Conservation (phyloP, 2,113 vertebrate genomes). For the Oxyura jamaicensis region DNA sequence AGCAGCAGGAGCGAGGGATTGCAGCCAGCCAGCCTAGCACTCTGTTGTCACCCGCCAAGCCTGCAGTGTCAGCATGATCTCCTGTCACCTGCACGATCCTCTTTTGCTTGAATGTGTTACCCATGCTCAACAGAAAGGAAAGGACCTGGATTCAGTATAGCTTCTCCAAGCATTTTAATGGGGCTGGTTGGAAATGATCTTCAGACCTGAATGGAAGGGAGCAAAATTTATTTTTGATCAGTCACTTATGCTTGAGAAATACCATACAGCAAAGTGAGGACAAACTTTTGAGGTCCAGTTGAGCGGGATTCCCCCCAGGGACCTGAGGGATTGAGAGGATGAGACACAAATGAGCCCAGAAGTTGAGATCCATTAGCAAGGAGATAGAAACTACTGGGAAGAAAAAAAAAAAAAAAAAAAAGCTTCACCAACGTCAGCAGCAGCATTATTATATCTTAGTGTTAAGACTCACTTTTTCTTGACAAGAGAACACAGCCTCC, state of each 20-base stretch:
- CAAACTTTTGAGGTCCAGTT: not conserved
- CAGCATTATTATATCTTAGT: not conserved
- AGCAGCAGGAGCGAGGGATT: not conserved
- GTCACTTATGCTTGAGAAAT: not conserved
- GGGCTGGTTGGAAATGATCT: not conserved
- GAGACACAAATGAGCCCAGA: not conserved
- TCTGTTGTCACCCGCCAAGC: not conserved
- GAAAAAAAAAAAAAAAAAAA: not conserved
- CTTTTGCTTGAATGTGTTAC: not conserved
- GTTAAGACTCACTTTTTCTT: not conserved
- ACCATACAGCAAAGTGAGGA: not conserved
- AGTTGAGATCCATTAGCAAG: not conserved
- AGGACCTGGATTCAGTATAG: not conserved
- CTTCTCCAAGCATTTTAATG: not conserved
- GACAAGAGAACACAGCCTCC: not conserved
- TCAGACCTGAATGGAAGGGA: not conserved
- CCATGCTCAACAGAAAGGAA: not conserved
- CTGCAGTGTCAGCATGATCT: not conserved
- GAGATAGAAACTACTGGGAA: not conserved
- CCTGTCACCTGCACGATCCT: not conserved
- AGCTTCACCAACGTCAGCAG: not conserved
- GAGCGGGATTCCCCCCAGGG: not conserved
- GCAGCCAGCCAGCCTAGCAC: not conserved
- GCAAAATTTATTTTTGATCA: not conserved
- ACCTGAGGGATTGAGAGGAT: not conserved